These are phyloP conservation scores for Caenorhabditis macrosperma DNA, from an alignment of 2,888 invertebrate genomes.

Conservation along the genomic window DNA sequence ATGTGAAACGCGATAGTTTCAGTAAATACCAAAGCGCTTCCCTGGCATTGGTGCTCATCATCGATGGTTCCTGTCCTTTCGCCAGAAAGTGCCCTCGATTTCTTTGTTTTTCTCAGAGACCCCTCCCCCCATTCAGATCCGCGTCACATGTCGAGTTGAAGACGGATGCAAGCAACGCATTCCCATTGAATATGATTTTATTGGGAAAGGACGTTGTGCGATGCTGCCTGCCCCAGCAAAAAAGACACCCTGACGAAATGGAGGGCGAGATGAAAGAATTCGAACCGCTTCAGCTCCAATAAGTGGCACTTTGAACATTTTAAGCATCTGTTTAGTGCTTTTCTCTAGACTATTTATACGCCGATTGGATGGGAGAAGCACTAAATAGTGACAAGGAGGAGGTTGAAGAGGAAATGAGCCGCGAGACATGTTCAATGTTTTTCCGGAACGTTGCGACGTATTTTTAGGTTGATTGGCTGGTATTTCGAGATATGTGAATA, in stretches of 20 bases:
- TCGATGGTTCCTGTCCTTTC: slow-evolving; percentile 14
- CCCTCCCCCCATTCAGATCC: background rate
- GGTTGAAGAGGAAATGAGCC: background rate
- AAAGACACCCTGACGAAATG: slow-evolving; percentile 9
- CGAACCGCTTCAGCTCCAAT: slow-evolving; percentile 51
- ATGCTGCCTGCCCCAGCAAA: slow-evolving; percentile 21
- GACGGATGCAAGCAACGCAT: slow-evolving; percentile 29
- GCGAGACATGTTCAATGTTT: background rate
- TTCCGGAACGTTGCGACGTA: too few relatives aligned
- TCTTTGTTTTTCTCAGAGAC: slow-evolving; percentile 4
- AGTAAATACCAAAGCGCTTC: slow-evolving; percentile 16
- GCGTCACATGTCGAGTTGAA: slow-evolving; percentile 48
- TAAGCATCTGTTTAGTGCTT: slow-evolving; percentile 54
- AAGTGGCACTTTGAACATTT: slow-evolving; percentile 59
- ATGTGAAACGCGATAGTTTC: slow-evolving; percentile 32
- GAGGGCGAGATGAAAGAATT: slow-evolving; percentile 44
- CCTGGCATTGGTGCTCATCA: slow-evolving; percentile 13
- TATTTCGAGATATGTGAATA: too few relatives aligned
- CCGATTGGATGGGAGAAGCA: slow-evolving; percentile 26
- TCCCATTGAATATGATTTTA: slow-evolving; percentile 58
- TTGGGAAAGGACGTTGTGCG: slow-evolving; percentile 38
- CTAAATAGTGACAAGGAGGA: slow-evolving; percentile 10
- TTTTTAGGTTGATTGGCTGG: too few relatives aligned
- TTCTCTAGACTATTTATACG: slow-evolving; percentile 45
- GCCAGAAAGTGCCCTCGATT: slow-evolving; percentile 8